Base-by-base conservation (phyloP, 2,888 invertebrate species). In the Lasioglossum morio region DNA sequence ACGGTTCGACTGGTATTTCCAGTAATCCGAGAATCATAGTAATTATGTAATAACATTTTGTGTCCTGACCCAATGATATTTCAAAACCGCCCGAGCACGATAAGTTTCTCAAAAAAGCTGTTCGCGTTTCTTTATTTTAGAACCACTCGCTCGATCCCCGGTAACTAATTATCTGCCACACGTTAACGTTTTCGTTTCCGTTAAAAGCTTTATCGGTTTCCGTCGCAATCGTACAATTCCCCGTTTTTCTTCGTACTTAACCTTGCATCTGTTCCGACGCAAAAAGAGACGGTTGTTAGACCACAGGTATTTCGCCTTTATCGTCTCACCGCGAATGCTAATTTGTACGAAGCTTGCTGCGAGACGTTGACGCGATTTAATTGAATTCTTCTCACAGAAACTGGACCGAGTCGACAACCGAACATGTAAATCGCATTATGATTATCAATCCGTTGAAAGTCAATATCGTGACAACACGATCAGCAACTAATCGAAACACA, bases 1-100 rank as follows among this genome's bases (percentile, higher is more conserved):
- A 70, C n/a, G 4, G 70, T 74, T 37, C 3, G 23, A 85, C 82
- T 57, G 48, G 79, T 80, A 77, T 77, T 80, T 82, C 78, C 72
- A 70, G 77, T 57, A 60, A 34, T 30, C 46, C 81, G 34, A 30
- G 75, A 74, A 60, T 46, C 4, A 12, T 81, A n/a, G 23, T 16
- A 48, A 66, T 85, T 82, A 53, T 30, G 14, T 73, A 77, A 79
- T 30, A 16, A 16, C 23, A 53, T 3, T 0, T 53, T 23, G 53
- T 8, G 53, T 8, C 3, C 14, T 53, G 40, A n/a, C 16, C n/a
- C 23, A 48, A 72, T 78, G 14, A 79, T 30, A 74, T 78, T 77
- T 81, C 53, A 3, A 48, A 53, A 37, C 8, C 8, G 16, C 16
- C 5, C 30, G 30, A 19, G 16, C 27, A 14, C 16, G 2, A 30